Conservation (phyloP, 2,797 vertebrate genomes). For the Trachops cirrhosus region DNA sequence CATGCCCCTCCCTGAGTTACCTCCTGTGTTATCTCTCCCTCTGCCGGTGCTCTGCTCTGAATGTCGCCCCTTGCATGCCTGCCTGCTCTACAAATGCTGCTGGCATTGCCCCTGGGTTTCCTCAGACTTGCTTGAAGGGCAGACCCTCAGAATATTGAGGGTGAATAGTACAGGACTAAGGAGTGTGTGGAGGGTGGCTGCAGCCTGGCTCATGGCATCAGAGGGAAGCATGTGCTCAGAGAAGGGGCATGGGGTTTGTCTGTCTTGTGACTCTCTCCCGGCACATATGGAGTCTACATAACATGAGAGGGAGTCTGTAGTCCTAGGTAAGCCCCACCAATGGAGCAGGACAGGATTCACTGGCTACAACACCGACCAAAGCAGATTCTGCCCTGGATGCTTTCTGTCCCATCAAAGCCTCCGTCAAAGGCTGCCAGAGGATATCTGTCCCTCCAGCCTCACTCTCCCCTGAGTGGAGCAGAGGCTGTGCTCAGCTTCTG, state of each 20-base stretch:
- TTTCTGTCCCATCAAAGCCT: neutral
- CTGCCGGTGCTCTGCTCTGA: neutral
- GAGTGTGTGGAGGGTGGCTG: neutral
- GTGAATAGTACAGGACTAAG: neutral
- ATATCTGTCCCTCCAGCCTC: neutral
- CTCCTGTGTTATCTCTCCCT: neutral
- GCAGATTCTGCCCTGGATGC: neutral
- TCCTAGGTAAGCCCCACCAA: neutral
- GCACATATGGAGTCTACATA: neutral
- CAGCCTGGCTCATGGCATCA: neutral
- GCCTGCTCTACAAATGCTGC: neutral
- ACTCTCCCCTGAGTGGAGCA: neutral
- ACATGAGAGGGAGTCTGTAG: too few relatives aligned
- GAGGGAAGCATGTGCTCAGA: neutral
- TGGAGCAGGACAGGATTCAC: neutral
- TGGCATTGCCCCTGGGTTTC: neutral
- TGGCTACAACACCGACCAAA: neutral
- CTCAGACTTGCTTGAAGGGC: neutral
- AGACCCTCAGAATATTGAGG: neutral
- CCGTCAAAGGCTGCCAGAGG: neutral
- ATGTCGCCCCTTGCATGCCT: neutral
- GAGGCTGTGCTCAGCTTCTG: neutral
- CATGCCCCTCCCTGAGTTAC: fast-evolving
- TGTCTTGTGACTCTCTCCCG: neutral
- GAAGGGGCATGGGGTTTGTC: neutral